Base-by-base conservation (phyloP, 1,140 invertebrate species). In the Carcinoscorpius rotundicauda region DNA sequence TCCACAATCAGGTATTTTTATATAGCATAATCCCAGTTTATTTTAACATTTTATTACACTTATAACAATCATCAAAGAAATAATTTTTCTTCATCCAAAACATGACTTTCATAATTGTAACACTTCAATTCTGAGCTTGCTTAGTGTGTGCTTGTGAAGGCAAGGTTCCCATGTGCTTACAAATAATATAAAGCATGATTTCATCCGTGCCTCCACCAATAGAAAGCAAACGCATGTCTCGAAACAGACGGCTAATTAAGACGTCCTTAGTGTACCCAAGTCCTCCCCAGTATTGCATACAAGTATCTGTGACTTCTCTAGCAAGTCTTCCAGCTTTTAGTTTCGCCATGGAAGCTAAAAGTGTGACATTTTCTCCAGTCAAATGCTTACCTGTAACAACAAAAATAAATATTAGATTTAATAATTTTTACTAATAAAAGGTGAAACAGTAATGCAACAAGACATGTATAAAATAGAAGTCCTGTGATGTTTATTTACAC, bases 171-270 rank as follows among this genome's bases (percentile, higher is more conserved):
- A 83, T 82, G 68, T 77, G 76, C 75, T 83, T 84, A 64, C 75
- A 77, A 66, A 84, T 83, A 66, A 84, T 84, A 51, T 73, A 73
- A 62, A 85, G 69, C 82, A 85, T 84, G 4, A 84, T 78, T 75
- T 84, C 84, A 77, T 84, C 83, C 61, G 81, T 78, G 8, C 83
- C 84, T 11, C 76, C 83, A 49, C 79, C 83, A 66, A 84, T 85
- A 4, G 81, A 82, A 29, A 80, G 52, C 0, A 83, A 70, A 51
- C 83, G 73, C 56, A 77, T 71, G 74, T 85, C 83, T 55, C 83
- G 76, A 70, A 75, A 83, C 8, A 76, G 71, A 11, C 82, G 71
- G 55, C 76, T 78, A 53, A 83, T 73, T 5, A 73, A 66, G 61
- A 79, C 75, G 58, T 85, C 83, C 57, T 76, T 74, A 4, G 81